Conservation (phyloP, 2,888 invertebrate species). For the Callinectes sapidus region DNA sequence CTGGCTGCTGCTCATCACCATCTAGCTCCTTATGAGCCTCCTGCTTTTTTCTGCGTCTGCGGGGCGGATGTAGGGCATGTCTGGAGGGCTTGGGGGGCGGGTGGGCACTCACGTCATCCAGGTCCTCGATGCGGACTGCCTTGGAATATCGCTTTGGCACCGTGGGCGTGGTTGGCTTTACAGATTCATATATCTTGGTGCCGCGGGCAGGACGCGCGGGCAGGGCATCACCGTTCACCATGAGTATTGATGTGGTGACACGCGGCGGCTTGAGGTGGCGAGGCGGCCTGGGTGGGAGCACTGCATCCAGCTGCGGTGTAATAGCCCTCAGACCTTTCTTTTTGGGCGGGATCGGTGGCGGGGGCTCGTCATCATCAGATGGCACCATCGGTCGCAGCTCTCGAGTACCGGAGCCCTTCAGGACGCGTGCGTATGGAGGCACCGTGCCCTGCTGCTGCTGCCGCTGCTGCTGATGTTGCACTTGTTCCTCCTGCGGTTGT, state of each 20-base stretch:
- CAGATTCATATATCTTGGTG: slow-evolving; percentile 54
- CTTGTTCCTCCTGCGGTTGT: too few relatives aligned
- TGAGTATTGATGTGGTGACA: neutral
- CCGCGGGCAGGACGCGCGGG: slow-evolving; percentile 64
- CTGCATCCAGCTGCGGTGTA: slow-evolving; percentile 44
- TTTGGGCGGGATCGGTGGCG: slow-evolving; percentile 71
- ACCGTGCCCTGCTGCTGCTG: slow-evolving; percentile 23
- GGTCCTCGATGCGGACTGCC: slow-evolving; percentile 60
- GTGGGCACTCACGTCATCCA: slow-evolving; percentile 35
- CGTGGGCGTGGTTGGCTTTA: slow-evolving; percentile 51
- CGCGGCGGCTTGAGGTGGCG: slow-evolving; percentile 65
- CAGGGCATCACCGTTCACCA: slow-evolving; percentile 51
- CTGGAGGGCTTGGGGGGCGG: slow-evolving; percentile 48
- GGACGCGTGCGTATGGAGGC: slow-evolving; percentile 65
- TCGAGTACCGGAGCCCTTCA: slow-evolving; percentile 53
- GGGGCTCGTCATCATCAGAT: slow-evolving; percentile 52
- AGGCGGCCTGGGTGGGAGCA: slow-evolving; percentile 59
- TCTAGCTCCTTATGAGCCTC: neutral
- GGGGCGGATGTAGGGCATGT: slow-evolving; percentile 42
- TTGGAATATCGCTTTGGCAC: slow-evolving; percentile 59
- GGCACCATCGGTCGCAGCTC: slow-evolving; percentile 51
- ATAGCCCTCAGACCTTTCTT: slow-evolving; percentile 65
- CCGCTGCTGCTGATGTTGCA: neutral
- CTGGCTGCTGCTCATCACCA: neutral
- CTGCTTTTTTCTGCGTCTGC: slow-evolving; percentile 39